Evolutionary conservation across 2,888 invertebrate genomes (phyloP), one percentile per base, ranked within the genome.

Genomic region (Drepana falcataria): DNA sequence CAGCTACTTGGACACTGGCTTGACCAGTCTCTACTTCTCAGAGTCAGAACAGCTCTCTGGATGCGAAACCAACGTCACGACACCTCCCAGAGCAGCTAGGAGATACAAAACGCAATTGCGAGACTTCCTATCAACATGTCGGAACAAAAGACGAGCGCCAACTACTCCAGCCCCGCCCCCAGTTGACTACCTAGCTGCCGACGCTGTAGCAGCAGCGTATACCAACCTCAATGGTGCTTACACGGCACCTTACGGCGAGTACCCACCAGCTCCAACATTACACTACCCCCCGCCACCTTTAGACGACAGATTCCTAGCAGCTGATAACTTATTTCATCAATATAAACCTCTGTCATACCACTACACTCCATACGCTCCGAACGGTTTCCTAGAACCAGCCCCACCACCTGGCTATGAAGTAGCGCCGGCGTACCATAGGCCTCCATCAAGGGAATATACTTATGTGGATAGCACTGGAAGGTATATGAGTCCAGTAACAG

Each of bases 31-130:
- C 55, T 97, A 97, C 87, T 97, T 97, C 87, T 95, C 96, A 4
- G 97, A 97, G 75, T 93, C 94, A 49, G 97, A 97, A 77, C 96
- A 95, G 79, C 85, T 96, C 33, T 89, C 94, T 2, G 89, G 92
- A 48, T 93, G 93, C 56, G 93, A 92, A 61, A 91, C 94, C 21
- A 92, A 91, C 53, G 94, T 94, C 53, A 94, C 94, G 54, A 87
- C 90, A 0, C 96, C 96, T 0, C 96, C 95, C 54, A 92, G 97
- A 68, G 95, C 96, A 34, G 96, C 96, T 64, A 93, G 97, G 59
- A 94, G 98, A 71, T 98, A 98, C 89, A 98, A 98, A 85, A 97
- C 97, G 2, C 98, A 98, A 79, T 91, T 98, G 35, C 92, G 98
- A 51, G 98, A 98, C 87, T 98, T 98, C 81, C 89, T 98, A 2